These are phyloP conservation scores for Corynorhinus townsendii DNA, from an alignment of 2,113 vertebrate genomes.

Conservation along the genomic window DNA sequence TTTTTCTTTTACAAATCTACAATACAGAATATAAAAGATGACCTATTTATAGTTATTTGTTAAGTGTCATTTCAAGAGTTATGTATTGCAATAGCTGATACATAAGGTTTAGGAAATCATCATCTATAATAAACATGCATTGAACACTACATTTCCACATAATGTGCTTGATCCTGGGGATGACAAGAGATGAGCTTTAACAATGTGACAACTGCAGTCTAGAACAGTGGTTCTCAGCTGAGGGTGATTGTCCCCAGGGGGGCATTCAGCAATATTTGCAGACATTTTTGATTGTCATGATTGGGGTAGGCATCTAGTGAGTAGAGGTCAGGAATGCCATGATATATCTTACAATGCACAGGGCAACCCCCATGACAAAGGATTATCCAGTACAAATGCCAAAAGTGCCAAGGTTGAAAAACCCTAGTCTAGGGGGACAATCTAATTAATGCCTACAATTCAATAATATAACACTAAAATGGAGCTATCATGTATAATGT, in stretches of 20 bases:
- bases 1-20: neutral
- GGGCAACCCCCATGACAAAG: neutral
- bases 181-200: neutral
- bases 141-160: neutral
- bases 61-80: neutral
- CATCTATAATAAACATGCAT: neutral
- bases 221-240: neutral
- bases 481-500: fast-evolving
- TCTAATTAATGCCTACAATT: neutral
- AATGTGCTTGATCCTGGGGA: neutral
- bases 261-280: neutral
- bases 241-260: fast-evolving
- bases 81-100: neutral
- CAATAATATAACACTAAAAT: neutral
- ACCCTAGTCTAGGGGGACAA: neutral
- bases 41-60: neutral
- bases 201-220: neutral
- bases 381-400: neutral
- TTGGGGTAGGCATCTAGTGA: neutral
- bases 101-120: neutral
- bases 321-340: too few relatives aligned
- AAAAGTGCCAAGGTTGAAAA: neutral
- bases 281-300: neutral
- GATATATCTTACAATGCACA: fast-evolving
- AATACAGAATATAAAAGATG: neutral